These are phyloP conservation scores for Callaeas wilsoni DNA, from an alignment of 2,113 vertebrate species.

Conservation along the genomic window DNA sequence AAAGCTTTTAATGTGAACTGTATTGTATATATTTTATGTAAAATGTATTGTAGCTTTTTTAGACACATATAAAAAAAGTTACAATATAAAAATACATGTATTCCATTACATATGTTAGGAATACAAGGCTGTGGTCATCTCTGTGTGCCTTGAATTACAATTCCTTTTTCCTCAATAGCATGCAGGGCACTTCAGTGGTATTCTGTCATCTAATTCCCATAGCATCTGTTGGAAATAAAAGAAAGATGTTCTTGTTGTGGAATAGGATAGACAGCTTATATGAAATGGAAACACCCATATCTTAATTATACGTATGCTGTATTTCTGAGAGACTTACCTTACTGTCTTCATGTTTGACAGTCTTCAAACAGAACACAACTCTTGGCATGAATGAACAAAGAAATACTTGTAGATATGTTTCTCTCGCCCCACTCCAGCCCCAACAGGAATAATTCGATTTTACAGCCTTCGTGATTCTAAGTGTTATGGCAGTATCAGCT, in stretches of 20 bases:
- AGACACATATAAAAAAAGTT: too few relatives aligned
- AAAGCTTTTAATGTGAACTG: neutral
- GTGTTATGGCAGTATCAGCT: neutral
- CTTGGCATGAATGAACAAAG: neutral
- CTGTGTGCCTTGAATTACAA: neutral
- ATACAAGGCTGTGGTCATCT: neutral
- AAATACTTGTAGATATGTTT: neutral
- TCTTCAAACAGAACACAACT: neutral
- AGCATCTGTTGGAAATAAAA: neutral
- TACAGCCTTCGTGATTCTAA: neutral
- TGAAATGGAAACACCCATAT: neutral
- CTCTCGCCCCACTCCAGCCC: fast-evolving
- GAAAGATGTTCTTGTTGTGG: neutral
- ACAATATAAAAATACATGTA: neutral
- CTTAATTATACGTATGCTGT: neutral
- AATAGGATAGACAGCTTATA: neutral
- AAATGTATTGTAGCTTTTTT: neutral
- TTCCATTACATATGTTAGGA: neutral
- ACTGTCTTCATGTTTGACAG: neutral
- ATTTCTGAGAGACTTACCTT: neutral
- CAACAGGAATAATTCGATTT: neutral
- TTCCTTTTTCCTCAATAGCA: neutral
- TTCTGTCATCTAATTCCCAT: neutral
- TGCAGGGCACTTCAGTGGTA: neutral
- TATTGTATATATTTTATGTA: neutral